phyloP scores from a whole-genome alignment of 2,113 vertebrate species.

The Parus major region DNA sequence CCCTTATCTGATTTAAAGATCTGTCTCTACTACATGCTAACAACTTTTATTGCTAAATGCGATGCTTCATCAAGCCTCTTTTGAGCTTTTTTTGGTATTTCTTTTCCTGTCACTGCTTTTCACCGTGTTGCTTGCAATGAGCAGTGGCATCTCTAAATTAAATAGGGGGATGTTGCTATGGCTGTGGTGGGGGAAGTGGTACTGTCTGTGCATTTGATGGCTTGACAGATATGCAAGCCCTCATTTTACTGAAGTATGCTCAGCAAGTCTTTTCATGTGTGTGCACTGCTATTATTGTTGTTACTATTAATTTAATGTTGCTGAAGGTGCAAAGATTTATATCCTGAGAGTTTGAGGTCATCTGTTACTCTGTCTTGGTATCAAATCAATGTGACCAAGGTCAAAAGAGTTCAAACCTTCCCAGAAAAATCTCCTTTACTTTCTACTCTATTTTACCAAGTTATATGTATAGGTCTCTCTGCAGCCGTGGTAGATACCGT shows the following conservation, averaged over 20 bases:
- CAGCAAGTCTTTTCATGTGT: not conserved
- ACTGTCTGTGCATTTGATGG: not conserved
- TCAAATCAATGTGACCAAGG: not conserved
- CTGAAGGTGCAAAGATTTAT: not conserved
- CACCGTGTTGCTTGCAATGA: not conserved
- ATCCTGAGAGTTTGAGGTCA: not conserved
- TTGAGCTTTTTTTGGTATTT: not conserved
- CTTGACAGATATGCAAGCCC: not conserved
- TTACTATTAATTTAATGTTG: not conserved
- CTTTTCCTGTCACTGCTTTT: not conserved
- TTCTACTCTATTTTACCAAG: not conserved
- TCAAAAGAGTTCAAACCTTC: not conserved
- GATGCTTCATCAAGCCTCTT: not conserved
- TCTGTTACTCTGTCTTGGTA: not conserved
- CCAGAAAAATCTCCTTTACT: not conserved
- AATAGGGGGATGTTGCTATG: not conserved
- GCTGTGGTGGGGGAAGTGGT: not conserved
- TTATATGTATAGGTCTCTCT: not conserved
- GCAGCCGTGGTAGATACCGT: not conserved
- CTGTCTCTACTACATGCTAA: constrained; percentile 11
- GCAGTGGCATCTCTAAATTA: not conserved
- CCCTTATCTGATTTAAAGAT: constrained; percentile 16
- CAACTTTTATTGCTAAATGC: not conserved
- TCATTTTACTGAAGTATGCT: not conserved
- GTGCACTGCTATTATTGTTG: not conserved